A percentile compares a stretch with the other conserved stretches of the same genome.
phyloP scores from a whole-genome alignment of 2,113 vertebrate genomes.

The Lagopus muta region DNA sequence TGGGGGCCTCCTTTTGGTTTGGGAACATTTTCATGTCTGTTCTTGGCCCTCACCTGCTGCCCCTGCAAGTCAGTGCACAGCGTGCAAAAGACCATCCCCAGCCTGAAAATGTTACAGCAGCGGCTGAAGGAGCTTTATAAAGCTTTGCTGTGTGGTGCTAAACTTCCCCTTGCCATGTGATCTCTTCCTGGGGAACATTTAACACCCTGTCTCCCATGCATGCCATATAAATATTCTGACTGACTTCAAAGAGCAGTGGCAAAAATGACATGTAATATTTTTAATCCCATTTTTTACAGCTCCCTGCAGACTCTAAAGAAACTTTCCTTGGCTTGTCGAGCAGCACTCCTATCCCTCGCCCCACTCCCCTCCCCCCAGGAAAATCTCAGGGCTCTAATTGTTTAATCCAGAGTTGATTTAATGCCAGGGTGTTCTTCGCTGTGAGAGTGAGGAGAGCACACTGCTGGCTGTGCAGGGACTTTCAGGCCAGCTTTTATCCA shows the following conservation, averaged over 20 bases:
- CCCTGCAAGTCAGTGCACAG: not conserved
- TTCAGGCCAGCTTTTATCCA: slow-evolving; percentile 48
- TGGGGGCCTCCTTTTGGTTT: not conserved
- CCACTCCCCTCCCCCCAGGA: slow-evolving; percentile 11
- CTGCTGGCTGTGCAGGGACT: slow-evolving; percentile 35
- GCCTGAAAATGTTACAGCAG: slow-evolving; percentile 20
- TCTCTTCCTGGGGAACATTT: slow-evolving; percentile 66
- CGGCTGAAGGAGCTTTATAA: slow-evolving; percentile 33
- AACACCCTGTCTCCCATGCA: slow-evolving; percentile 64
- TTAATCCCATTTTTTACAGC: slow-evolving; percentile 71
- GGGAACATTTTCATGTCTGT: slow-evolving; percentile 11
- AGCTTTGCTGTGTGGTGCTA: slow-evolving; percentile 24
- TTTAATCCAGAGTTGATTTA: slow-evolving; percentile 65
- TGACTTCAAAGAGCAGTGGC: slow-evolving; percentile 65
- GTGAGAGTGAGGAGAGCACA: slow-evolving; percentile 15
- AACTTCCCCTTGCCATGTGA: slow-evolving; percentile 64
- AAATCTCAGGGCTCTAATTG: slow-evolving; percentile 65
- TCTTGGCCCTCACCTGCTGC: slow-evolving; percentile 35
- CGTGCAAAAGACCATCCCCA: not conserved
- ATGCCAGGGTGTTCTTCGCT: slow-evolving; percentile 45
- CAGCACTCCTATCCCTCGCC: not conserved
- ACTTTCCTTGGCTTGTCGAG: slow-evolving; percentile 53
- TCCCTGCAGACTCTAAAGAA: slow-evolving; percentile 68
- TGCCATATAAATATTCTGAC: slow-evolving; percentile 56
- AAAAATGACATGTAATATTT: slow-evolving; percentile 68